phyloP scores from a whole-genome alignment of 2,888 invertebrate species.

The Synergus gifuensis region DNA sequence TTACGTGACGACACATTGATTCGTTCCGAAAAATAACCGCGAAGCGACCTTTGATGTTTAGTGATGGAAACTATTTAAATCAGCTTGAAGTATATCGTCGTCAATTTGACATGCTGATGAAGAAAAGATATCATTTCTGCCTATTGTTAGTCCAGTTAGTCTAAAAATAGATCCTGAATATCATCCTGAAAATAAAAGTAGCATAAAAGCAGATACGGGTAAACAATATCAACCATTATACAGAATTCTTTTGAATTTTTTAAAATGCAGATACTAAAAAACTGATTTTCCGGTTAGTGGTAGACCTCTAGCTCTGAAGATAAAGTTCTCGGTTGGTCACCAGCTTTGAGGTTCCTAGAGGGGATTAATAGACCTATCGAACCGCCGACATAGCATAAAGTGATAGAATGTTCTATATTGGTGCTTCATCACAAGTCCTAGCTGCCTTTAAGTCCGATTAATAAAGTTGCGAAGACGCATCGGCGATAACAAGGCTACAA shows the following conservation, averaged over 20 bases:
- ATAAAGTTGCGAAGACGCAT: constrained; percentile 65
- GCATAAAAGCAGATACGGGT: no score
- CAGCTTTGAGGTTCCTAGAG: background rate
- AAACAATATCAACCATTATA: no score
- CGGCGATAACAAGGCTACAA: constrained; percentile 64
- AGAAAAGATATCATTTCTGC: background rate
- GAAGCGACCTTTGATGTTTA: background rate
- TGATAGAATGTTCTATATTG: constrained; percentile 26
- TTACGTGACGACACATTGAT: background rate
- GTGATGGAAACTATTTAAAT: background rate
- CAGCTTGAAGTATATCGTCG: background rate
- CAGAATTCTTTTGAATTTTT: no score
- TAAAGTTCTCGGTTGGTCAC: background rate
- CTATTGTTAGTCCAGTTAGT: background rate
- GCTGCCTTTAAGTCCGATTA: constrained; percentile 58
- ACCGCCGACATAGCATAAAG: constrained; percentile 1
- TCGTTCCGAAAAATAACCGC: constrained; percentile 22
- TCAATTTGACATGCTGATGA: background rate
- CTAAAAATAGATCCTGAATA: background rate
- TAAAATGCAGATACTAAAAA: no score
- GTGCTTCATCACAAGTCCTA: constrained; percentile 48
- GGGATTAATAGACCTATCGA: constrained; percentile 9
- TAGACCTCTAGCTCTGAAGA: background rate
- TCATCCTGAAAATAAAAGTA: no score
- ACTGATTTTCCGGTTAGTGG: no score